These are phyloP conservation scores for Solen grandis DNA, from an alignment of 1,140 invertebrate species.

Conservation along the genomic window DNA sequence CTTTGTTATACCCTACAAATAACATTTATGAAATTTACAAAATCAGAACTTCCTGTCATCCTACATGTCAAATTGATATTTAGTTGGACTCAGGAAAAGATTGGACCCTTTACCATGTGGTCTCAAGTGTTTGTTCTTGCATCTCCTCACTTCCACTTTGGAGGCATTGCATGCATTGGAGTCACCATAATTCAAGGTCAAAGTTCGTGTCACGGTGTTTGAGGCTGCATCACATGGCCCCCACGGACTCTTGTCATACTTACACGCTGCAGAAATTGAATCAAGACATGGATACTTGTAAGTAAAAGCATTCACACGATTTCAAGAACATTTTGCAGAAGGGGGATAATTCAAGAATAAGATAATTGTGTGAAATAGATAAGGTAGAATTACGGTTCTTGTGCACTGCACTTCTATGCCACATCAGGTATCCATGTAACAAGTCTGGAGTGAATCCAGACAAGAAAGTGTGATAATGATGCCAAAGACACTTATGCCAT, in stretches of 20 bases:
- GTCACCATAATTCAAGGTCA: slow-evolving; percentile 32
- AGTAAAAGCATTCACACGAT: no score
- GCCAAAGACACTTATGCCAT: no score
- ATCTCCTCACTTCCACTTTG: slow-evolving; percentile 33
- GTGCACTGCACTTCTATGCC: no score
- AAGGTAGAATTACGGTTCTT: no score
- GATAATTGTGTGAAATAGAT: not conserved
- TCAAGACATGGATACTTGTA: not conserved
- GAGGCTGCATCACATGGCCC: slow-evolving; percentile 48
- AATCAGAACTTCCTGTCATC: no score
- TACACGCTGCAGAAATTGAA: slow-evolving; percentile 41
- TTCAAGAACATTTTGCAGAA: not conserved
- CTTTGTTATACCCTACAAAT: no score
- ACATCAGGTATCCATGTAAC: no score
- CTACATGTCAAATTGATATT: no score
- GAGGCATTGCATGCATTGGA: slow-evolving; percentile 35
- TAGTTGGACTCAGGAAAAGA: no score
- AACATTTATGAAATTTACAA: no score
- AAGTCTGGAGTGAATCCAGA: no score
- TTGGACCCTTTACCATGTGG: slow-evolving; percentile 56
- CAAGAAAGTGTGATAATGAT: no score
- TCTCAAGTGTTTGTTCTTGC: slow-evolving; percentile 44
- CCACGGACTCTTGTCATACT: slow-evolving; percentile 52
- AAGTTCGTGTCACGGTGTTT: slow-evolving; percentile 42
- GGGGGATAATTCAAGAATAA: not conserved